These are phyloP conservation scores for Ceyx margarethae DNA, from an alignment of 2,113 vertebrate species.

Conservation along the genomic window DNA sequence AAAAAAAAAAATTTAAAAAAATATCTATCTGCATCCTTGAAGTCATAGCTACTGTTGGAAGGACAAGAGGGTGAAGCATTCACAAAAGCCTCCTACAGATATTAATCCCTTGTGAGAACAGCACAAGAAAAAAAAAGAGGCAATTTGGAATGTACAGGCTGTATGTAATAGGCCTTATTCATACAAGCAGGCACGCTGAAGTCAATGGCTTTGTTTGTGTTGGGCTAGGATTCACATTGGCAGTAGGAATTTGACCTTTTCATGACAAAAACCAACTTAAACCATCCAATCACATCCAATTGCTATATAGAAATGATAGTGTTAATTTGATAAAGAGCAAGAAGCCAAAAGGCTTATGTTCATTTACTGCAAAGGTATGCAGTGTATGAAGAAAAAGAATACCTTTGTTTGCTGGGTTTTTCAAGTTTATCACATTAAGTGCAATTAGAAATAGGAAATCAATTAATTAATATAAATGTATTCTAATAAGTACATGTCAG, in stretches of 20 bases:
- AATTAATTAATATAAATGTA: neutral
- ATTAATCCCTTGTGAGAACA: constrained; percentile 28
- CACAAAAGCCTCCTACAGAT: constrained; percentile 34
- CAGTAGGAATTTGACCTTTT: neutral
- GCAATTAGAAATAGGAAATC: neutral
- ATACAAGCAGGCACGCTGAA: neutral
- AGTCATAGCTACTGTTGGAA: constrained; percentile 32
- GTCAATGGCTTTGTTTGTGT: constrained; percentile 45
- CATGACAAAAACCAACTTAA: neutral
- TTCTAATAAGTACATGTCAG: neutral
- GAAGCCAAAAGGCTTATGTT: neutral
- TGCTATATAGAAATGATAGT: neutral
- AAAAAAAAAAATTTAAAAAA: neutral
- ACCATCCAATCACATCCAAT: neutral
- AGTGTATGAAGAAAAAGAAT: neutral
- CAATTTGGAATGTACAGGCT: constrained; percentile 27
- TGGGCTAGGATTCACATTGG: neutral
- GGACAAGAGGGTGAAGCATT: constrained; percentile 8
- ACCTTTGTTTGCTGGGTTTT: neutral
- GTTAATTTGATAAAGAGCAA: neutral
- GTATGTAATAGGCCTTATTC: constrained; percentile 27
- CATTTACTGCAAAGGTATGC: neutral
- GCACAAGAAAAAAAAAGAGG: constrained; percentile 8
- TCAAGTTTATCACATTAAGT: neutral
- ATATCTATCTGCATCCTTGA: neutral